These are phyloP conservation scores for Zhengitettix transpicula DNA, from an alignment of 2,888 invertebrate genomes.

Conservation along the genomic window DNA sequence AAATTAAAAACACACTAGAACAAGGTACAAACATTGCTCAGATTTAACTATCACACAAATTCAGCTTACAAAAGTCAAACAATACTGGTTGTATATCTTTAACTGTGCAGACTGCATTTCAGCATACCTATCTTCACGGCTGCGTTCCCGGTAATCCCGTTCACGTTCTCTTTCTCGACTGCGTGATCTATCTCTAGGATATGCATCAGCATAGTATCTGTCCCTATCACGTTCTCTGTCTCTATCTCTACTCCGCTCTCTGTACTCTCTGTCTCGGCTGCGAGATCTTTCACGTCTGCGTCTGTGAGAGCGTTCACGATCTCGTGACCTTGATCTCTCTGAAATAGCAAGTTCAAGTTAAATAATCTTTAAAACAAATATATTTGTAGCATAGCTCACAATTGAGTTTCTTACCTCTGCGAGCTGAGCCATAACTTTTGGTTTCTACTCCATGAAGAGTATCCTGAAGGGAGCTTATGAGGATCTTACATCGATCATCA, in stretches of 20 bases:
- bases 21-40: no score
- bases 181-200: slow-evolving; percentile 59
- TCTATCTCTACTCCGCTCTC: slow-evolving; percentile 36
- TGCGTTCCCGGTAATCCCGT: slow-evolving; percentile 57
- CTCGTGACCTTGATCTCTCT: slow-evolving; percentile 34
- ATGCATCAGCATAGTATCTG: slow-evolving; percentile 36
- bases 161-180: slow-evolving; percentile 47
- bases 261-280: slow-evolving; percentile 45
- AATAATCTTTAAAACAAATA: neutral
- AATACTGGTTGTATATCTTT: no score
- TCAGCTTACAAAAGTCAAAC: no score
- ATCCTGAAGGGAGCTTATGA: slow-evolving; percentile 92
- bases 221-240: slow-evolving; percentile 35
- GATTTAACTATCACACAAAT: no score
- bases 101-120: no score
- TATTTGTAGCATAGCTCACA: neutral
- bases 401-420: slow-evolving; percentile 34
- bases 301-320: slow-evolving; percentile 32
- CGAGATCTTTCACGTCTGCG: slow-evolving; percentile 55
- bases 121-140: slow-evolving; percentile 58
- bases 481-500: slow-evolving; percentile 94
- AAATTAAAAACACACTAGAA: no score
- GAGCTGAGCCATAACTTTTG: slow-evolving; percentile 75
- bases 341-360: slow-evolving; percentile 11
- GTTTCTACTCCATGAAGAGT: slow-evolving; percentile 94